Evolutionary conservation across 1,140 invertebrate species (phyloP), one percentile per base, ranked within the genome.

Genomic region (Oreohelix idahoensis): DNA sequence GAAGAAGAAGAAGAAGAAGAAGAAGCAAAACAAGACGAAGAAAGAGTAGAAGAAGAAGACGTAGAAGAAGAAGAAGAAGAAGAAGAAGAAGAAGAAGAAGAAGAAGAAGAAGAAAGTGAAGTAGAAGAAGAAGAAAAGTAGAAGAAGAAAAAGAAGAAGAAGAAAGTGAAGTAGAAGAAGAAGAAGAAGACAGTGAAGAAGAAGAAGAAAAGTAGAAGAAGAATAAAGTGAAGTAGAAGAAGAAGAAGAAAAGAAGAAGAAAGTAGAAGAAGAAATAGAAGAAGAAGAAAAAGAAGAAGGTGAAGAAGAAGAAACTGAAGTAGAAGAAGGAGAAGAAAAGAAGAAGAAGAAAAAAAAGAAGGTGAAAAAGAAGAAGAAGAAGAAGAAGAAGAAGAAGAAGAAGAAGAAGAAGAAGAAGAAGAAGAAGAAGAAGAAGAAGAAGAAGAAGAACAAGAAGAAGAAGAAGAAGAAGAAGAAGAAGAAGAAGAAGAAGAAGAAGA

Each of bases 371-470:
- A n/a, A n/a, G 63, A 38, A 53, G n/a, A 29, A 26, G n/a, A 35
- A 15, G 15, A 36, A 38, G 35, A 35, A 74, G 32, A 29, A 42
- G 39, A 51, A 45, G 49, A 39, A 45, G 38, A 35, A 36, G 58
- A 36, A 38, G 39, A 38, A 49, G 38, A 69, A 83, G 36, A 36
- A 38, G 45, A 32, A 8, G 38, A 42, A 76, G 35, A 63, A 73
- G 45, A 63, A 76, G 51, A 38, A 49, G 0, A 63, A 39, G 10
- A 69, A 8, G 42, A 51, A 71, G 63, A 77, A n/a, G 42, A 63
- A 83, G 73, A 83, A 71, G 71, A 26, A 73, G 63, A 84, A 45
- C 39, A 42, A 77, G 74, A 69, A 42, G 71, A 71, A 83, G 73
- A 42, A 76, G 51, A 81, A 53, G 51, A 53, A 36, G 70, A 36